Base-by-base conservation (phyloP, 2,797 vertebrate genomes). In the Mormyrus proboscirostris region DNA sequence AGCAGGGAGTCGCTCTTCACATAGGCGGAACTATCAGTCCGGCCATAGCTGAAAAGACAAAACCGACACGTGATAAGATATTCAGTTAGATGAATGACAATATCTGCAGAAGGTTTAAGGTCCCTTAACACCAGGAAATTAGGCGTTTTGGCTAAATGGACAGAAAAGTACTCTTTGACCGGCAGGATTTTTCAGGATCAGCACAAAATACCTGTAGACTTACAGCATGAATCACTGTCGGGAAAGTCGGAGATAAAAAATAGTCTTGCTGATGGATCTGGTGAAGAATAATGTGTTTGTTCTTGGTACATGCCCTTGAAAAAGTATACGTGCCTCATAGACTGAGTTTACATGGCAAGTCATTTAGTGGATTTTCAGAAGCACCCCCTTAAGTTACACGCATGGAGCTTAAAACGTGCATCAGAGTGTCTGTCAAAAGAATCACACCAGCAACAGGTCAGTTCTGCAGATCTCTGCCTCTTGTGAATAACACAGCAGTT, bases 11-110 rank as follows among this genome's bases (percentile, higher is more conserved):
- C 12, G 82, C 86, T 92, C 92, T 93, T 96, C 95, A 96, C 96
- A 96, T 96, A 82, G 96, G 96, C n/a, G 96, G 96, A 10, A 96
- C 96, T 82, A 96, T 96, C 91, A 96, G 95, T 88, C 96, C 96
- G 10, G 96, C 95, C 96, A 96, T 96, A 29, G 96, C 96, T 96
- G 95, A 85, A 93, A 93, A 86, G 22, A 86, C 84, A 86, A 83
- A 44, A 49, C 49, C 38, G 0, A 53, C 50, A 38, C 10, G 9
- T 51, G 4, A 29, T 25, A 86, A 16, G 44, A 55, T 86, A 29
- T n/a, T 76, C 29, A 41, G 69, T 19, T 76, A 7, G 4, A 76
- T 38, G 16, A 14, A 73, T 33, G 65, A 73, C 65, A n/a, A 83
- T 10, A 41, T 50, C 1, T 50, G 47, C 44, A 84, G 82, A 84